Base-by-base conservation (phyloP, 2,113 vertebrate species). In the Catharus minimus region DNA sequence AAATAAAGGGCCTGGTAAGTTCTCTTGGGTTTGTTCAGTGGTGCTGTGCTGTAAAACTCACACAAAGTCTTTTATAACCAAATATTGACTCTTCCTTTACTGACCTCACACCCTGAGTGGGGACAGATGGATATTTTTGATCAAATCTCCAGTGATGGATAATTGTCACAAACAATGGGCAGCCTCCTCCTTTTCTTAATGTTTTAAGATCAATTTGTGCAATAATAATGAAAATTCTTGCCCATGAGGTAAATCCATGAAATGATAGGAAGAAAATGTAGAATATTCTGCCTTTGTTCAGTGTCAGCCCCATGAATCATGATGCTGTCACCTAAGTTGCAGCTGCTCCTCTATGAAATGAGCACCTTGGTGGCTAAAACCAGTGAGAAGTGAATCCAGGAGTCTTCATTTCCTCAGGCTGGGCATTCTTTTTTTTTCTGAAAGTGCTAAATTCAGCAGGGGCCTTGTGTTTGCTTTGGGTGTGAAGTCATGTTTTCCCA, bases 401-500 rank as follows among this genome's bases (percentile, higher is more conserved):
- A 91, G 65, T 3, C 50, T 60, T 5, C 6, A 15, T 73, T 56
- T 95, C 55, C 64, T 91, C 17, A 57, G 77, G 16, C 3, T 84
- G 57, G 71, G 7, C 46, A 33, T 52, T 43, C 46, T 58, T 76
- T 46, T 65, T 12, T 50, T 58, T 39, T 13, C 39, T 66, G 30
- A 5, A 33, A 62, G 50, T 15, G 93, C 88, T 91, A 50, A 74
- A 76, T 89, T 86, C 33, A 82, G 91, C 93, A 57, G 88, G 86
- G 55, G 49, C 71, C 55, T 57, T 6, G n/a, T 74, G 13, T 94
- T 93, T 92, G 88, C 8, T 86, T 73, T 88, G 71, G 76, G 55
- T 86, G 86, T 77, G 94, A 74, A 62, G 88, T 84, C 39, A 43
- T 91, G 88, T 93, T 93, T 94, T 82, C 76, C 38, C 76, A 92